These are phyloP conservation scores for Semicossyphus pulcher DNA, from an alignment of 2,113 vertebrate species.

Conservation along the genomic window DNA sequence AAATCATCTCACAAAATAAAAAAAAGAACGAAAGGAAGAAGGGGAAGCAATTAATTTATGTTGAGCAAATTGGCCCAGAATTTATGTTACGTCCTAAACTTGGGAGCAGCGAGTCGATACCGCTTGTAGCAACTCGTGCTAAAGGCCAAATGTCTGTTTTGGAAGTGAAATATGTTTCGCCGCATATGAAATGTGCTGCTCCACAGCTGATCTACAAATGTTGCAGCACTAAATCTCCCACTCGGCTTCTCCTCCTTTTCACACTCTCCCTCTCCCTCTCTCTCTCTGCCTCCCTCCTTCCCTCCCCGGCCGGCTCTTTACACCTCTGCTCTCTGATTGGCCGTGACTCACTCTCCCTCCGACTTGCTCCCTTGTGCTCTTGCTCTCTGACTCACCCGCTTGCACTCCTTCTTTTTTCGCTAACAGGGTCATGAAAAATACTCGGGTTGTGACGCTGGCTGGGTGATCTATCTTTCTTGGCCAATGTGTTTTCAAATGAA, in stretches of 20 bases:
- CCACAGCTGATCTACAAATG: constrained; percentile 55
- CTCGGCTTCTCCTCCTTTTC: constrained; percentile 14
- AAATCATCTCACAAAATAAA: constrained; percentile 50
- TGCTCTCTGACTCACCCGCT: constrained; percentile 46
- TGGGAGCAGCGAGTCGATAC: constrained; percentile 15
- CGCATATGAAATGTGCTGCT: constrained; percentile 43
- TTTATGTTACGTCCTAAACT: constrained; percentile 55
- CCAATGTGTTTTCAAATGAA: background rate
- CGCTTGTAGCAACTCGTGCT: constrained; percentile 22
- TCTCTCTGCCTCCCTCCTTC: no score
- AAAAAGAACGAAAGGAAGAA: background rate
- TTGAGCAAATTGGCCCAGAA: constrained; percentile 54
- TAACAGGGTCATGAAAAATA: constrained; percentile 13
- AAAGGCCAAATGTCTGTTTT: constrained; percentile 51
- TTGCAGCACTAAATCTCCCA: constrained; percentile 54
- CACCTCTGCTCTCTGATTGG: constrained; percentile 44
- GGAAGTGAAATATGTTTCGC: constrained; percentile 52
- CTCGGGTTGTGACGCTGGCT: background rate
- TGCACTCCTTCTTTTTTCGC: constrained; percentile 4
- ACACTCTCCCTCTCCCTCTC: constrained; percentile 4
- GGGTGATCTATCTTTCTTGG: background rate
- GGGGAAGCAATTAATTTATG: constrained; percentile 55
- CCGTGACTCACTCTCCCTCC: constrained; percentile 33
- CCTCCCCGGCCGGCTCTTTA: no score
- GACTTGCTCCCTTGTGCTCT: constrained; percentile 22